Percentiles rank a stretch among this genome's conserved stretches.
phyloP scores from a whole-genome alignment of 2,797 vertebrate species.

The Tachyglossus aculeatus region DNA sequence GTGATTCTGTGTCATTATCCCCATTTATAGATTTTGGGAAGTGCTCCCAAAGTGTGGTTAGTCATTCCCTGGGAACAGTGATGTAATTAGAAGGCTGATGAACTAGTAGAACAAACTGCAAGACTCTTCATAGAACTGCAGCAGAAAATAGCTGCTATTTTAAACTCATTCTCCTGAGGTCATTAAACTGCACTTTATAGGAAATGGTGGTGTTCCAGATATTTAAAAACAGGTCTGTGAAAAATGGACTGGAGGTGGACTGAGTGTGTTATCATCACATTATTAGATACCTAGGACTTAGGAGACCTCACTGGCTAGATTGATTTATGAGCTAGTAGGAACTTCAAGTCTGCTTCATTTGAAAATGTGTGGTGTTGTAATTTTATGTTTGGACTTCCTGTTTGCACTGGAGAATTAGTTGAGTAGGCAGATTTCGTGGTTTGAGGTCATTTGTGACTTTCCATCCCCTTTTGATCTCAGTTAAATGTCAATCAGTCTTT shows the following conservation, averaged over 20 bases:
- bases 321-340: background rate
- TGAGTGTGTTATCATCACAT: background rate
- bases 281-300: background rate
- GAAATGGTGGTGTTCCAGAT: background rate
- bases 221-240: fast-evolving
- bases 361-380: background rate
- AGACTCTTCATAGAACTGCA: no score
- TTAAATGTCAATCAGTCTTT: background rate
- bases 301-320: constrained; percentile 14
- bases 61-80: background rate
- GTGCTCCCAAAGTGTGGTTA: background rate
- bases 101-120: background rate
- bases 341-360: background rate
- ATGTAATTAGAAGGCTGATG: background rate
- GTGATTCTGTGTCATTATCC: background rate
- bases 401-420: background rate
- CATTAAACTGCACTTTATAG: fast-evolving
- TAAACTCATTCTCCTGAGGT: fast-evolving
- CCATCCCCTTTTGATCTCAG: background rate
- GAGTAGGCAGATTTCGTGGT: background rate
- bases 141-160: background rate
- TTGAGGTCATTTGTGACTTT: background rate
- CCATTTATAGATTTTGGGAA: background rate
- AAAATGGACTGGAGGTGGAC: background rate
- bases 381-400: background rate